Evolutionary conservation across 2,797 vertebrate species (phyloP).

Genomic region (Mycteria americana): DNA sequence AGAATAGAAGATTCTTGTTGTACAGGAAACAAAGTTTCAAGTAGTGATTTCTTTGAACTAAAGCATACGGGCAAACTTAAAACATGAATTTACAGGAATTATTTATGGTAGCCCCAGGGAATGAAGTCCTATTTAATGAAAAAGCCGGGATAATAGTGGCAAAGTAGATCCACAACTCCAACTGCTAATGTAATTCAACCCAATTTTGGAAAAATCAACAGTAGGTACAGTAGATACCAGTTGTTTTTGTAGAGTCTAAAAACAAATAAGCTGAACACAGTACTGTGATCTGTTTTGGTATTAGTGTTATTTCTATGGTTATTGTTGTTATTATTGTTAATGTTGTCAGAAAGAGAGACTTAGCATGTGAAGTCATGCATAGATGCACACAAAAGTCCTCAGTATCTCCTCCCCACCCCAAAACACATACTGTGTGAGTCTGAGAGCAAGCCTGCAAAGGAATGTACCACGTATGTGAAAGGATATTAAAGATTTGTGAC

Average conservation of each 20-base stretch:
- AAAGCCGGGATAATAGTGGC: background rate
- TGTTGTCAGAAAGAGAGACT: background rate
- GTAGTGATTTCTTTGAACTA: background rate
- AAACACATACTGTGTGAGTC: background rate
- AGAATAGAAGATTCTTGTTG: background rate
- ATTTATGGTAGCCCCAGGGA: background rate
- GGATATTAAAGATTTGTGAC: background rate
- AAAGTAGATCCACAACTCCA: background rate
- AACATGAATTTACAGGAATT: background rate
- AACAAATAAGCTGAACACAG: background rate
- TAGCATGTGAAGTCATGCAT: background rate
- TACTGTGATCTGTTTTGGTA: background rate
- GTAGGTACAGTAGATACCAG: background rate
- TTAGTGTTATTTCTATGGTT: background rate
- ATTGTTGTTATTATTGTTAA: background rate
- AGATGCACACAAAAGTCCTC: background rate
- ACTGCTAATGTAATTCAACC: background rate
- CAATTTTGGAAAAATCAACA: background rate
- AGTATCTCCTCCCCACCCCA: background rate
- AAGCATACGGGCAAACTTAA: background rate
- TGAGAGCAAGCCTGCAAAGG: background rate
- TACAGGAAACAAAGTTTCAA: background rate
- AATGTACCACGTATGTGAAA: fast-evolving
- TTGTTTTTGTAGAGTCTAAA: background rate
- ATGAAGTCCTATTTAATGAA: background rate